Base-by-base conservation (phyloP, 1,140 invertebrate species). In the Apocrypta bakeri region DNA sequence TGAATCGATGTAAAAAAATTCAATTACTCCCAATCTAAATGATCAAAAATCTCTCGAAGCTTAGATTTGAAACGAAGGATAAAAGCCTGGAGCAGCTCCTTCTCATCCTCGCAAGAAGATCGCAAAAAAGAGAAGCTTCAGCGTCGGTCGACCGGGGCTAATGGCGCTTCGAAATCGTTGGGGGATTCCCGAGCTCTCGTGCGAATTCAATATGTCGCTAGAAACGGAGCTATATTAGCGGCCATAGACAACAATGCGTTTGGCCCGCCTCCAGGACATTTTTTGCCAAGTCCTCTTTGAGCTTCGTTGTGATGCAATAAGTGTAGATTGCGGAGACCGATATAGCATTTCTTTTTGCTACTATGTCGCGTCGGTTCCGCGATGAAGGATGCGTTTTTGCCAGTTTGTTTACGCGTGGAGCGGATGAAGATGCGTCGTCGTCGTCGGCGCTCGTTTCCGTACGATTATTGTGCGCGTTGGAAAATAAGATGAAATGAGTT, bases 351-450 rank as follows among this genome's bases (percentile, higher is more conserved):
- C 48, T 37, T 63, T 56, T 40, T 37, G 40, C 31, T n/a, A n/a
- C n/a, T 14, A 42, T 29, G 27, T 25, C 24, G 33, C 9, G 29
- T 14, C 42, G 40, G 17, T 24, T 48, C 8, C 25, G 37, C 11
- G 56, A 8, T 64, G 24, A 24, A 42, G 12, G 31, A 68, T 61
- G 63, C 1, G 12, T 68, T 78, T 68, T 78, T 68, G 63, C 17
- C 12, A 4, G 24, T 29, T 77, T 77, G 75, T 77, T 78, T 78
- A 78, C 63, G 33, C 63, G 63, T 21, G 21, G 48, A 56, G n/a
- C 7, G 48, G 48, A n/a, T 56, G 48, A 56, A 56, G 48, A 56
- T 56, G 48, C 21, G 48, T 56, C 21, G 48, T 21, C 21, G 48
- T 56, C 48, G 48, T 56, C 21, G 48, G 48, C 8, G 17, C 48